A percentile compares a stretch with the other conserved stretches of the same genome.
Evolutionary conservation across 2,888 invertebrate species (phyloP).

Genomic region (Hemicrepidius hirtus): DNA sequence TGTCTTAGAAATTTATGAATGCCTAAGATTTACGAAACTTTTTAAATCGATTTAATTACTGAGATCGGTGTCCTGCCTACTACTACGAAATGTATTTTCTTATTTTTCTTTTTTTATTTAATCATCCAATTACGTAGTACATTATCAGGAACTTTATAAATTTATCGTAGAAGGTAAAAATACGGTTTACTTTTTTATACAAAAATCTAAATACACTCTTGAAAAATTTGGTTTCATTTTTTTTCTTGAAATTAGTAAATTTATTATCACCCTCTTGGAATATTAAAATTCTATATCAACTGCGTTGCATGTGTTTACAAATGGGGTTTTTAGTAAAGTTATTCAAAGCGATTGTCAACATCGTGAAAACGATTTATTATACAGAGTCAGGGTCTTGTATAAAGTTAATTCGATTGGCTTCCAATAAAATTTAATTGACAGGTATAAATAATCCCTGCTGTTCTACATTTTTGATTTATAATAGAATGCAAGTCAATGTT

Average conservation of each 20-base stretch:
- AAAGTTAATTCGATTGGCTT: no score
- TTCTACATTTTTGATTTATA: no score
- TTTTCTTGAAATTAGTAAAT: neutral
- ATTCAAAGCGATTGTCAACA: neutral
- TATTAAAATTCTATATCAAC: no score
- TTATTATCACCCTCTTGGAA: no score
- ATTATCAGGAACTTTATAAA: neutral
- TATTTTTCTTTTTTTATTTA: slow-evolving; percentile 19
- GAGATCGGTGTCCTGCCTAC: no score
- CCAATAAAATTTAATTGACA: no score
- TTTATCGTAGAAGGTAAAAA: neutral
- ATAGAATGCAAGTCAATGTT: no score
- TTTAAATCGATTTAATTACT: no score
- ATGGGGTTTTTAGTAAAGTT: neutral
- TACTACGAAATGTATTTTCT: slow-evolving; percentile 1
- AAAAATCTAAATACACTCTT: neutral
- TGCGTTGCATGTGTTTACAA: neutral
- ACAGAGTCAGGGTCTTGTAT: neutral
- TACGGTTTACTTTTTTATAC: neutral
- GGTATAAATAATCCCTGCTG: no score
- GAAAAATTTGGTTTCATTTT: neutral
- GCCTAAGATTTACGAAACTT: no score
- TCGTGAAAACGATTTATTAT: neutral
- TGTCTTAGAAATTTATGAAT: no score
- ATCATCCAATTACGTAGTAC: slow-evolving; percentile 6